Base-by-base conservation (phyloP, 2,113 vertebrate species). In the Oryzias celebensis region DNA sequence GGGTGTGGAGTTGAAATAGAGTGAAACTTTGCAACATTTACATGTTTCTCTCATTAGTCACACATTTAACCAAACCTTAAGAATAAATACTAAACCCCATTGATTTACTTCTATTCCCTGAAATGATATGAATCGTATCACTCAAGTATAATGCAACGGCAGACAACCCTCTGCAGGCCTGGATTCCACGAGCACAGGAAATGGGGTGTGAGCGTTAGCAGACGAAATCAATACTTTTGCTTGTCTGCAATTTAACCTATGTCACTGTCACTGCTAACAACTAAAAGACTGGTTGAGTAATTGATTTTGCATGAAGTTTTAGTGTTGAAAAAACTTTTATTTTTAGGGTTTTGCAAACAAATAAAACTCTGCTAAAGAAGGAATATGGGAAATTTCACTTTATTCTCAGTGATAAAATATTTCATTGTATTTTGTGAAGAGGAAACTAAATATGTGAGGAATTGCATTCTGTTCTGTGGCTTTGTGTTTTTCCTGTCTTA, bases 11-110 rank as follows among this genome's bases (percentile, higher is more conserved):
- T 3, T 18, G 18, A n/a, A 48, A 4, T 52, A 43, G 48, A 73
- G 72, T 75, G 20, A 74, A 78, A 74, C 71, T 73, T 78, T 51
- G 77, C 69, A 84, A 65, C 57, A 80, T 87, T 86, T 75, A 78
- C 65, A 85, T 81, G 73, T 82, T 79, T 75, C 65, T 59, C 78
- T 85, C 82, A 88, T 90, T 90, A 86, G 74, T 65, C 42, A 36
- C 56, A 67, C 79, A 78, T 85, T 83, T 81, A 73, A 81, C 26
- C 51, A 77, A 85, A 84, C 80, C 85, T 86, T 90, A 84, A 87
- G 81, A 87, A 90, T 90, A 77, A 77, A 81, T 90, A 75, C 71
- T 78, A 66, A 83, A 68, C 65, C 55, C 45, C 23, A 88, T 90
- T 58, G 82, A 88, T 90, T 85, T 77, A 20, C 63, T 60, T 49